Base-by-base conservation (phyloP, 1,140 invertebrate genomes). In the Arctopsyche grandis region DNA sequence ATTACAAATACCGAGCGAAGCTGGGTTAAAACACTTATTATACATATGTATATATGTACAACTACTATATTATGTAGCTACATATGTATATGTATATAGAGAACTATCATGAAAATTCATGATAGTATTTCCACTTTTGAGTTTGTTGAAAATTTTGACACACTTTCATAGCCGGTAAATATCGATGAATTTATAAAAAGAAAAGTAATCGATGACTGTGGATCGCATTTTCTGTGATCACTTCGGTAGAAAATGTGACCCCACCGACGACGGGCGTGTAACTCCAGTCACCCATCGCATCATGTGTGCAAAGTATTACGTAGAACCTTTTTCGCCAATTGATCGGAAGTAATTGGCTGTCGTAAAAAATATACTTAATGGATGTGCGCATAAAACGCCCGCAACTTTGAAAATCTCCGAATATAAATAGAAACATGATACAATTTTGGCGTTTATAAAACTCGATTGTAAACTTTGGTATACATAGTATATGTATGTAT, bases 331-430 rank as follows among this genome's bases (percentile, higher is more conserved):
- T 60, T 60, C 56, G 56, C 56, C 56, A 60, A 60, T 60, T 60
- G 56, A 60, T 60, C 56, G 56, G 56, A 60, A 60, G 56, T 60
- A 60, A 60, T 60, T 60, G 56, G 56, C 16, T 21, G 56, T 60
- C 56, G 56, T 19, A 60, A 60, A 60, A 60, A 60, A 60, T 19
- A 19, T 60, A 60, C 56, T 19, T 60, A 60, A 60, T 60, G 56
- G 56, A 60, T 60, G 56, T 60, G 9, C 56, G 21, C 56, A 60
- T 60, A 16, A 60, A 60, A 60, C n/a, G 21, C 56, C 56, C 21
- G 7, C 9, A 14, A 38, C 3, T 38, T 4, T 38, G 29, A 38
- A 38, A 38, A 7, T 1, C 29, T 38, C 29, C 29, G 29, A 38
- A 38, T 21, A 21, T 19, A 60, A 60, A 60, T 60, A 60, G 56